These are phyloP conservation scores for Ormyrus pomaceus DNA, from an alignment of 2,888 invertebrate species.

Conservation along the genomic window DNA sequence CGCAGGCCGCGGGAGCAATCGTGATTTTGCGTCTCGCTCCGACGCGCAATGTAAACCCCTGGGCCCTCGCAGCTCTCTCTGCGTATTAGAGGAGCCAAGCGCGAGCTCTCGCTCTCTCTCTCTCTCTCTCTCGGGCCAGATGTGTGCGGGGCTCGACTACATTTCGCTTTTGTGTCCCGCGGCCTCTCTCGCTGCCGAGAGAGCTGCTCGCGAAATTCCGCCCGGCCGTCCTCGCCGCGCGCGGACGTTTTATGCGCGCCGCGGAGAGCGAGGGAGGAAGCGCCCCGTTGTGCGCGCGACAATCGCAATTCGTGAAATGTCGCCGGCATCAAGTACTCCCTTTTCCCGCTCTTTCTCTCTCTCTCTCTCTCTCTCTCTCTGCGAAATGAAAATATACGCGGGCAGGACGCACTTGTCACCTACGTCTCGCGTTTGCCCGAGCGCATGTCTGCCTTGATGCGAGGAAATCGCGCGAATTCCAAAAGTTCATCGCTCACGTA, in stretches of 20 bases:
- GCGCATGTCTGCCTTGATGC: too few relatives aligned
- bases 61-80: constrained; percentile 65
- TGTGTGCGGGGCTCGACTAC: constrained; percentile 39
- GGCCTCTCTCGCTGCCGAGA: constrained; percentile 56
- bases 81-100: background rate
- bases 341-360: background rate
- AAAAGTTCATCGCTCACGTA: too few relatives aligned
- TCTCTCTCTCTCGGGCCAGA: too few relatives aligned
- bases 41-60: constrained; percentile 66
- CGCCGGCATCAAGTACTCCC: constrained; percentile 9
- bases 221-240: constrained; percentile 51
- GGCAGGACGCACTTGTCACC: background rate
- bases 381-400: constrained; percentile 26
- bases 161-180: constrained; percentile 70
- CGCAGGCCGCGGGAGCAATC: constrained; percentile 61
- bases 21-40: constrained; percentile 69
- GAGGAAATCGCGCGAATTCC: too few relatives aligned
- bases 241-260: constrained; percentile 44
- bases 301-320: constrained; percentile 38
- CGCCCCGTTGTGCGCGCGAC: constrained; percentile 36
- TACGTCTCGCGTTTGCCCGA: too few relatives aligned
- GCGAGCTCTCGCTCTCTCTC: too few relatives aligned
- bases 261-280: background rate
- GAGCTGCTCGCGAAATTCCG: constrained; percentile 66
- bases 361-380: background rate